Base-by-base conservation (phyloP, 2,113 vertebrate species). In the Phainopepla nitens region DNA sequence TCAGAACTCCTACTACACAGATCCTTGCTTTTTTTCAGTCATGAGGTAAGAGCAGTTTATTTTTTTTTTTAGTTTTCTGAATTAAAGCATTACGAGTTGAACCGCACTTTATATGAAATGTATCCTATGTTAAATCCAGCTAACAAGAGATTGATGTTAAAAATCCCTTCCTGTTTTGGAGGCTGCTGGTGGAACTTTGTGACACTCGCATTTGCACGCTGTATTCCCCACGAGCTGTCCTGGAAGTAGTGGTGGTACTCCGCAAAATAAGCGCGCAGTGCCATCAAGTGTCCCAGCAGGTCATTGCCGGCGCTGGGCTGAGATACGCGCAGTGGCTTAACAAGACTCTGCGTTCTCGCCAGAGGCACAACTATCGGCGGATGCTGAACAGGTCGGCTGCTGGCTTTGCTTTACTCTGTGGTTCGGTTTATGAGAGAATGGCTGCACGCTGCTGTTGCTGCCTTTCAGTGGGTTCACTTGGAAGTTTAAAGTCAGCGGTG, bases 321-420 rank as follows among this genome's bases (percentile, higher is more conserved):
- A 90, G 97, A 24, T 95, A 95, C 62, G 8, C 23, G 14, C 98
- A 98, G 85, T 98, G 98, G 98, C 47, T 90, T 17, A 91, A 73
- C 45, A 97, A 85, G 54, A 73, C 35, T 2, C 90, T 98, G 17
- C 97, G 97, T 9, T 98, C 98, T 2, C 97, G 98, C 24, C 98
- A 98, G 94, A 96, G 98, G 42, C 96, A 91, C 45, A 98, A 98
- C 82, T 98, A 97, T 51, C 45, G 97, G 13, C 94, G 96, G 15
- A 97, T 98, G 98, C 35, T 96, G 11, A 83, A 25, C 71, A 98
- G 98, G 98, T 98, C 36, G 15, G 94, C 11, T 53, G 42, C 22
- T 62, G 9, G 6, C 3, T 82, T 35, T 65, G 29, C 79, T 80
- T 69, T 56, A 14, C 10, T 57, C 60, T 62, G 18, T 51, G 60